Percentiles rank a stretch among this genome's conserved stretches.
phyloP scores from a whole-genome alignment of 2,113 vertebrate species.

The Thunnus thynnus region DNA sequence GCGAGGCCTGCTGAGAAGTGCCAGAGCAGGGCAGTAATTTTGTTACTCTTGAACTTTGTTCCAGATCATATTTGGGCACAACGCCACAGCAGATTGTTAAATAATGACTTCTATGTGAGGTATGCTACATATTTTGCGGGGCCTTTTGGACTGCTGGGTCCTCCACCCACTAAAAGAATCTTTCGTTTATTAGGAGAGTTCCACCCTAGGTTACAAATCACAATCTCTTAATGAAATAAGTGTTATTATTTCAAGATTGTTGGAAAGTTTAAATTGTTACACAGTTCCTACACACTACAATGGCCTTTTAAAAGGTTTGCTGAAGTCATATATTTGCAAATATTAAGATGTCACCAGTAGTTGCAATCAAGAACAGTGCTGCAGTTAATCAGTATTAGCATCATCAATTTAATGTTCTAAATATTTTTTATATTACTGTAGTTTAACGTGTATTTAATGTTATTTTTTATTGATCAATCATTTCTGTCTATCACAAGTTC shows the following conservation, averaged over 20 bases:
- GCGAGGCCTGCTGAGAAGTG: constrained; percentile 30
- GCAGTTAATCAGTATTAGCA: background rate
- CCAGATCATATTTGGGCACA: constrained; percentile 47
- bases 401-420: background rate
- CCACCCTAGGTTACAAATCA: constrained; percentile 54
- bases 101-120: constrained; percentile 51
- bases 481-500: background rate
- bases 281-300: background rate
- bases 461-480: background rate
- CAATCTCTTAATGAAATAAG: constrained; percentile 12
- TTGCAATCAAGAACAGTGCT: no score
- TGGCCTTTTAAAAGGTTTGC: constrained; percentile 30
- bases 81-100: constrained; percentile 53
- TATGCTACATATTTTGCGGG: constrained; percentile 38
- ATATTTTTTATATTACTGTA: background rate
- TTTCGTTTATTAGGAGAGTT: constrained; percentile 25
- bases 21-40: constrained; percentile 23
- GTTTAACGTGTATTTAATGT: background rate
- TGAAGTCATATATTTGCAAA: background rate
- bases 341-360: background rate
- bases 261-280: constrained; percentile 11
- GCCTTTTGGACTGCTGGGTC: constrained; percentile 7
- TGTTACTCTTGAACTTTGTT: constrained; percentile 47
- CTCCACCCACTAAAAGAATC: constrained; percentile 62
- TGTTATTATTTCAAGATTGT: constrained; percentile 40